Percentiles rank a stretch among this genome's conserved stretches.
Evolutionary conservation across 2,113 vertebrate genomes (phyloP).

Genomic region (Entosphenus tridentatus): DNA sequence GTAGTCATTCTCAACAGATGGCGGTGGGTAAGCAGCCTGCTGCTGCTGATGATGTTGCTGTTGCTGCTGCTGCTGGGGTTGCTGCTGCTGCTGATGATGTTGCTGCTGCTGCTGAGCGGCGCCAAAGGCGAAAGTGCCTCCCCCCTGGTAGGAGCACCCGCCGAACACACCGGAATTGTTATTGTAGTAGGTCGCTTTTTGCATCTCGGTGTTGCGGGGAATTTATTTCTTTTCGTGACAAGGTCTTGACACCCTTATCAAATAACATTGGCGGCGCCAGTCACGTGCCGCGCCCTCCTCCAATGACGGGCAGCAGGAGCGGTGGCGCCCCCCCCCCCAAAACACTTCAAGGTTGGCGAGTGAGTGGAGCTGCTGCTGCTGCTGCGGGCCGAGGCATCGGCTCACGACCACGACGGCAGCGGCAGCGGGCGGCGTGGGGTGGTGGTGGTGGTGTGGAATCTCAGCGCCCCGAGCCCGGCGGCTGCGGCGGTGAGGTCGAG

Average conservation of each 20-base stretch:
- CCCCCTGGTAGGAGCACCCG: conserved; percentile 93
- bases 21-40: conserved; percentile 18
- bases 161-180: conserved; percentile 96
- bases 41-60: background rate
- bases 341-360: too few relatives aligned
- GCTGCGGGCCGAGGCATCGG: too few relatives aligned
- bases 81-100: conserved; percentile 36
- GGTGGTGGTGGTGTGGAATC: too few relatives aligned
- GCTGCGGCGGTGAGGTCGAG: too few relatives aligned
- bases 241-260: conserved; percentile 96
- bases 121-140: conserved; percentile 95
- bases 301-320: conserved; percentile 35
- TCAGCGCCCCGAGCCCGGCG: too few relatives aligned
- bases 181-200: conserved; percentile 95
- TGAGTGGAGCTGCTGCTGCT: too few relatives aligned
- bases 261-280: conserved; percentile 99
- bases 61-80: background rate
- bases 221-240: conserved; percentile 97
- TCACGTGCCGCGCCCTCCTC: conserved; percentile 86
- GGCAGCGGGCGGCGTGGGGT: too few relatives aligned
- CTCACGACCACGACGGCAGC: too few relatives aligned
- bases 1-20: conserved; percentile 77
- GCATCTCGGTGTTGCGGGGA: conserved; percentile 99
- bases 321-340: too few relatives aligned
- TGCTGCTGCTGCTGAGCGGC: conserved; percentile 87